Percentiles rank a stretch among this genome's conserved stretches.
Conservation (phyloP, 2,888 invertebrate species). For the Zaprionus obscuricornis region DNA sequence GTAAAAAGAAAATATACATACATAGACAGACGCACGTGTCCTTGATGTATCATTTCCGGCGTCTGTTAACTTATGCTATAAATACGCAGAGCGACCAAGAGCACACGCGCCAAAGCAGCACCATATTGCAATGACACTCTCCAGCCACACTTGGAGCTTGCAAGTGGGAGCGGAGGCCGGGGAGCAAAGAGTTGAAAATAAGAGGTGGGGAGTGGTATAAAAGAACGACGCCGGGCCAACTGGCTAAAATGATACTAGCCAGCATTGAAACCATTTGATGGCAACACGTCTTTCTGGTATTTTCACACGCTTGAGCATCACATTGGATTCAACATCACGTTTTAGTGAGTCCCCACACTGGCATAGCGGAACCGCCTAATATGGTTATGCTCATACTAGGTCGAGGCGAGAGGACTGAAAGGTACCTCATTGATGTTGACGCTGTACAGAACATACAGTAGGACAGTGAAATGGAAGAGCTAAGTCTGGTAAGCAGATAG, state of each 20-base stretch:
- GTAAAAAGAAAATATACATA: constrained; percentile 39
- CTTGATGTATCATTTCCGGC: constrained; percentile 78
- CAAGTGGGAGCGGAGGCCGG: no score
- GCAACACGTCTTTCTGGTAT: constrained; percentile 82
- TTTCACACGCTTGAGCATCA: constrained; percentile 84
- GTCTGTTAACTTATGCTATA: constrained; percentile 77
- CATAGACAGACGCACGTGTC: constrained; percentile 45
- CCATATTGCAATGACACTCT: constrained; percentile 19
- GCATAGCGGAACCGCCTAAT: constrained; percentile 57
- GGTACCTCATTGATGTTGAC: no score
- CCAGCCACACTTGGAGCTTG: no score
- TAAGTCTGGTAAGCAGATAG: constrained; percentile 7
- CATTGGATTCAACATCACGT: constrained; percentile 83
- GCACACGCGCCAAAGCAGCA: constrained; percentile 58
- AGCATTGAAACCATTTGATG: constrained; percentile 71
- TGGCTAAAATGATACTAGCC: constrained; percentile 48
- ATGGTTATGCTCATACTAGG: constrained; percentile 59
- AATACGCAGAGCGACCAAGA: constrained; percentile 63
- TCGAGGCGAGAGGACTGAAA: constrained; percentile 15
- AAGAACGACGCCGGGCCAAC: constrained; percentile 12
- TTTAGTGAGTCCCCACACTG: constrained; percentile 64
- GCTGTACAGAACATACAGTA: no score
- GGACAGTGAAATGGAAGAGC: no score
- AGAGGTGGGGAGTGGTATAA: background rate
- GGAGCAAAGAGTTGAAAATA: background rate